phyloP scores from a whole-genome alignment of 2,797 vertebrate genomes.

The Steatocranus sp. region DNA sequence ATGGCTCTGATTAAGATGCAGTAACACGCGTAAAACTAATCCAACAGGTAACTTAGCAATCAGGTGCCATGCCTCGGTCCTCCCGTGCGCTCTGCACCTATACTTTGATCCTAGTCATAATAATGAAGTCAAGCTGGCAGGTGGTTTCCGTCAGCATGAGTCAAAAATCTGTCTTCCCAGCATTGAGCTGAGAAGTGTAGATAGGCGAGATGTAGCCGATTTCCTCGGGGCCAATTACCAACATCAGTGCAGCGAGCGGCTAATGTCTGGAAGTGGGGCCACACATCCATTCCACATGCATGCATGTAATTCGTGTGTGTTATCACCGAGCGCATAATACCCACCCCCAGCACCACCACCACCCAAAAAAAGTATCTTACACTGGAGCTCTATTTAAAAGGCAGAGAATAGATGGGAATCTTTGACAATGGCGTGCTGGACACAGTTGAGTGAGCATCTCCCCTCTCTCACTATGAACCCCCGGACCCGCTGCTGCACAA shows the following conservation, averaged over 20 bases:
- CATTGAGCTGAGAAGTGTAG: neutral
- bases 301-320: slow-evolving; percentile 66
- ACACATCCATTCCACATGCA: slow-evolving; percentile 51
- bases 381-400: slow-evolving; percentile 82
- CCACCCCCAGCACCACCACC: neutral
- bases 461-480: slow-evolving; percentile 76
- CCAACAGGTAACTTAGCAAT: slow-evolving; percentile 22
- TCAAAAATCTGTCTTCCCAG: neutral
- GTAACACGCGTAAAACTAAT: neutral
- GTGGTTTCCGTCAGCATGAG: slow-evolving; percentile 3
- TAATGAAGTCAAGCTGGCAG: neutral
- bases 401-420: slow-evolving; percentile 81
- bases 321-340: slow-evolving; percentile 47
- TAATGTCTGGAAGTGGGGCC: slow-evolving; percentile 30
- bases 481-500: slow-evolving; percentile 75
- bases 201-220: slow-evolving; percentile 16
- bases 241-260: slow-evolving; percentile 20
- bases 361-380: slow-evolving; percentile 62
- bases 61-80: neutral
- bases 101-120: neutral
- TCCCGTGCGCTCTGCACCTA: neutral
- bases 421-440: slow-evolving; percentile 82
- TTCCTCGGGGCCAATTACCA: slow-evolving; percentile 66
- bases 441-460: slow-evolving; percentile 85
- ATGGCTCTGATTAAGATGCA: neutral